These are phyloP conservation scores for Peromyscus polionotus DNA, from an alignment of 2,113 vertebrate species.

Conservation along the genomic window DNA sequence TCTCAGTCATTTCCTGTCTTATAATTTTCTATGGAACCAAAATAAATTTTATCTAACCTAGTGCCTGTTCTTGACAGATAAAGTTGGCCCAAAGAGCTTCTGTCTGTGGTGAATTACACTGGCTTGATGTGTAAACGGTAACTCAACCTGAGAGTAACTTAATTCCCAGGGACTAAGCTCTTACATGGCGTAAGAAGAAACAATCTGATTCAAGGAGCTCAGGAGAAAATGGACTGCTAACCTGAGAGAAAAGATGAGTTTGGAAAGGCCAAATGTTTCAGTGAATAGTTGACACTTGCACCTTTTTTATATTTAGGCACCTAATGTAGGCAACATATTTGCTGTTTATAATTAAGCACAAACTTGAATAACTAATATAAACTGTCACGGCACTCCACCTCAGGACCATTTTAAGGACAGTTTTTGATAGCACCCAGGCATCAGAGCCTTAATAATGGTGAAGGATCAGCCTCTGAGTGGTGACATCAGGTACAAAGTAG, in stretches of 20 bases:
- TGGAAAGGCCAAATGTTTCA: not conserved
- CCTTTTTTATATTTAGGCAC: not conserved
- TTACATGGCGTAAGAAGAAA: not conserved
- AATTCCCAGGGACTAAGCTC: not conserved
- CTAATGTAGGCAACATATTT: not conserved
- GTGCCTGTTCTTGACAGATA: not conserved
- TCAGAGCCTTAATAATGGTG: not conserved
- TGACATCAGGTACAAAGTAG: not conserved
- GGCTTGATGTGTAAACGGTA: not conserved
- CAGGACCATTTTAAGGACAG: not conserved
- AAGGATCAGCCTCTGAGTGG: not conserved
- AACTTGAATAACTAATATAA: not conserved
- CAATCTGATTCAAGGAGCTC: not conserved
- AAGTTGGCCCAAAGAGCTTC: not conserved
- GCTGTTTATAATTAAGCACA: not conserved
- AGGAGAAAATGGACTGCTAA: not conserved
- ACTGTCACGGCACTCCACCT: not conserved
- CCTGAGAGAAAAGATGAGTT: not conserved
- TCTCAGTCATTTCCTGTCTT: constrained; percentile 21
- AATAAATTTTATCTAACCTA: not conserved
- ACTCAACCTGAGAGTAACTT: not conserved
- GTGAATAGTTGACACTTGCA: not conserved
- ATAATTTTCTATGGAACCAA: not conserved
- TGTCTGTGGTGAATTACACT: not conserved
- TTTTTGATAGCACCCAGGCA: not conserved